Percentiles rank a stretch among this genome's conserved stretches.
Evolutionary conservation across 2,888 invertebrate genomes (phyloP).

Genomic region (Drosophila heteroneura): DNA sequence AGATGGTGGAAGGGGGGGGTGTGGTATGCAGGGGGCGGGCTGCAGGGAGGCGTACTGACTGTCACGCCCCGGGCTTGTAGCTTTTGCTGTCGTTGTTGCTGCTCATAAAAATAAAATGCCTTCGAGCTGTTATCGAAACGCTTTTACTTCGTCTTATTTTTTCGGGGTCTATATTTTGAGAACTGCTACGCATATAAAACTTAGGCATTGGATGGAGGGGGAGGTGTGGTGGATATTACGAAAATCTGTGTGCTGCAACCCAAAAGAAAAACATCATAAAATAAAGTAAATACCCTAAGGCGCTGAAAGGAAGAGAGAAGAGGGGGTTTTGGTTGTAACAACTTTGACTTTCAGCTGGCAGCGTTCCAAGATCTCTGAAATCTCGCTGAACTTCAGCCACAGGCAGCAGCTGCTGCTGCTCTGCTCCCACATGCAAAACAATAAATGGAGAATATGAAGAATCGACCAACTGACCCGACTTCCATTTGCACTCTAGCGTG

Average conservation of each 20-base stretch:
- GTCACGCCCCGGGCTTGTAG: slow-evolving; percentile 35
- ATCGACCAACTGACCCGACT: slow-evolving; percentile 45
- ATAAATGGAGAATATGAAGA: background rate
- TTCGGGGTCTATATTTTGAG: slow-evolving; percentile 41
- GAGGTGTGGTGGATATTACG: slow-evolving; percentile 41
- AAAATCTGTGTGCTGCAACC: slow-evolving; percentile 54
- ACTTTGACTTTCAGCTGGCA: slow-evolving; percentile 60
- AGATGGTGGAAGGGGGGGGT: background rate
- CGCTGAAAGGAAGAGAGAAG: background rate
- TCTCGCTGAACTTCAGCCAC: slow-evolving; percentile 42
- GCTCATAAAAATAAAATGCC: slow-evolving; percentile 71
- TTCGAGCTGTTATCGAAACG: slow-evolving; percentile 65
- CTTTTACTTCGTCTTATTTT: slow-evolving; percentile 11
- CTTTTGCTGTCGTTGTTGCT: slow-evolving; percentile 32
- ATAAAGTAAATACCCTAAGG: slow-evolving; percentile 24
- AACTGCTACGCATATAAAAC: slow-evolving; percentile 47
- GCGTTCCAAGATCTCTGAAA: slow-evolving; percentile 29
- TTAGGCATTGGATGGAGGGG: slow-evolving; percentile 28
- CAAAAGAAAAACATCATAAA: slow-evolving; percentile 17
- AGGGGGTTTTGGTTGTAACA: slow-evolving; percentile 15
- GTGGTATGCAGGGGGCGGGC: background rate
- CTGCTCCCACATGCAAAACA: slow-evolving; percentile 35
- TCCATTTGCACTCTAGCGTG: slow-evolving; percentile 35
- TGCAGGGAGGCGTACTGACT: background rate
- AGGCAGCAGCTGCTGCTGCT: slow-evolving; percentile 1